Conservation (phyloP, 2,113 vertebrate species). For the Aphyosemion australe region DNA sequence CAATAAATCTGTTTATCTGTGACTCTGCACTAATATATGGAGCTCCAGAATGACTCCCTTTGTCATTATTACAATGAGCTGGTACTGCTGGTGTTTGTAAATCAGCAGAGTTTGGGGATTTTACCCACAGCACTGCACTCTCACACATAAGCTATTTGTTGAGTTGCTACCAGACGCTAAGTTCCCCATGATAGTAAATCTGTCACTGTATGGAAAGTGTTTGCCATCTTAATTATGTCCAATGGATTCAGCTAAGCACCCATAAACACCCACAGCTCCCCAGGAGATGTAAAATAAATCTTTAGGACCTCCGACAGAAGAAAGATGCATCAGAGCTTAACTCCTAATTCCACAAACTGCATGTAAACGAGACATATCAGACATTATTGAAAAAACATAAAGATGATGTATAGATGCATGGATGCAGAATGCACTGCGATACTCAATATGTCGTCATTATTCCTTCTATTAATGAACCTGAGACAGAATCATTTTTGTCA, state of each 20-base stretch:
- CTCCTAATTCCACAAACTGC: too few species aligned
- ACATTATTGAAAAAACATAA: neutral
- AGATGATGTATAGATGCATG: too few species aligned
- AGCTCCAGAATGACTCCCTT: neutral
- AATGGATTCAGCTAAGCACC: too few species aligned
- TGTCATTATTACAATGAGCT: neutral
- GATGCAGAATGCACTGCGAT: neutral
- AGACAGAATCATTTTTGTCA: constrained; percentile 5
- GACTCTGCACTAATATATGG: neutral
- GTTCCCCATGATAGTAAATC: neutral
- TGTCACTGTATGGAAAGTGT: neutral
- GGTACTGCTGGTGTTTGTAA: neutral
- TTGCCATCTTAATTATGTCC: neutral
- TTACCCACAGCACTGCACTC: neutral
- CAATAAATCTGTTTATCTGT: neutral
- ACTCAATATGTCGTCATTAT: neutral
- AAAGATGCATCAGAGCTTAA: too few species aligned
- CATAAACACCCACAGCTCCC: too few species aligned
- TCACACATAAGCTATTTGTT: neutral
- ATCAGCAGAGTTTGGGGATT: neutral
- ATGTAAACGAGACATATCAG: neutral
- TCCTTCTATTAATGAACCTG: constrained; percentile 18
- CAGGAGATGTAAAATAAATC: too few species aligned
- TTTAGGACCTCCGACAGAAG: too few species aligned
- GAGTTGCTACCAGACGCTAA: neutral